phyloP scores from a whole-genome alignment of 2,113 vertebrate species.

The Nothobranchius kuhntae region DNA sequence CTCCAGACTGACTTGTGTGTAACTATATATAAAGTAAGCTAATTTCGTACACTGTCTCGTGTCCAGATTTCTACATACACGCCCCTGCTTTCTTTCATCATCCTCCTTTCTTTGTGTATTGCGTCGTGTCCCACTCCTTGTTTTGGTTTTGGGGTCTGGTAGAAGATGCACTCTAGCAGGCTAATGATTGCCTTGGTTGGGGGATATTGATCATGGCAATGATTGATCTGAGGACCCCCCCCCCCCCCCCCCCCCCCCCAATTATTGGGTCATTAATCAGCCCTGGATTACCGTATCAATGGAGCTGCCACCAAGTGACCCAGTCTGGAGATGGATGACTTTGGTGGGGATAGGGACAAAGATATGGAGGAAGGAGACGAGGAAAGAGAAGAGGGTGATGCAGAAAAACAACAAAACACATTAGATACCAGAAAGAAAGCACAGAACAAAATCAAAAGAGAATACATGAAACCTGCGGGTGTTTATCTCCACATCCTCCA shows the following conservation, averaged over 20 bases:
- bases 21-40: conserved; percentile 4
- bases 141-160: conserved; percentile 69
- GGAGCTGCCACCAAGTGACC: conserved; percentile 85
- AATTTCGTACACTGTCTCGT: conserved; percentile 1
- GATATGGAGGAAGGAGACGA: conserved; percentile 52
- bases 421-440: neutral
- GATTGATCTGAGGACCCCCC: conserved; percentile 89
- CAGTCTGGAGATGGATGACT: conserved; percentile 90
- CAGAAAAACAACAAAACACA: neutral
- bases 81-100: conserved; percentile 12
- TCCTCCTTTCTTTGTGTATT: conserved; percentile 36
- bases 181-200: conserved; percentile 77
- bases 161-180: conserved; percentile 79
- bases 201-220: conserved; percentile 80
- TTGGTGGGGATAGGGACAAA: neutral
- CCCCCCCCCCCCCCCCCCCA: conserved; percentile 54
- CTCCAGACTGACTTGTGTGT: neutral
- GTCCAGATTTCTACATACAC: conserved; percentile 22
- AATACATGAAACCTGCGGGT: neutral
- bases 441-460: neutral
- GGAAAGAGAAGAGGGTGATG: neutral
- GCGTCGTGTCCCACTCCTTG: conserved; percentile 53
- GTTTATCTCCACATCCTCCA: no score
- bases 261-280: conserved; percentile 85
- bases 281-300: conserved; percentile 83